Evolutionary conservation across 2,113 vertebrate species (phyloP).

Genomic region (Pandion haliaetus): DNA sequence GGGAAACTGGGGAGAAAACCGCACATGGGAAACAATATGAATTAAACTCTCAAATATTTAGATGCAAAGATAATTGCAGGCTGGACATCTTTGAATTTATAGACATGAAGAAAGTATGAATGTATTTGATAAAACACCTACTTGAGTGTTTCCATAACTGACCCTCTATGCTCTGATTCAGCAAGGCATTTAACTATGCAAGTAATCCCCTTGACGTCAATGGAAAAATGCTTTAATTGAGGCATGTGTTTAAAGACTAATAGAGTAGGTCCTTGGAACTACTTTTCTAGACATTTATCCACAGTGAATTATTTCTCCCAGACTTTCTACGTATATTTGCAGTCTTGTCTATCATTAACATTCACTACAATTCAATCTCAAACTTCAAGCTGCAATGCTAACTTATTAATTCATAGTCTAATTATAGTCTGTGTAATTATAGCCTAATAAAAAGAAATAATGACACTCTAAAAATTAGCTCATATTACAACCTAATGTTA

Average conservation of each 20-base stretch:
- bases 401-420: not conserved
- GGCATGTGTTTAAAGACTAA: not conserved
- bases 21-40: not conserved
- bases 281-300: not conserved
- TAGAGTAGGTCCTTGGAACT: not conserved
- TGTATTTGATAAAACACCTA: not conserved
- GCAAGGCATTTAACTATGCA: not conserved
- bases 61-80: not conserved
- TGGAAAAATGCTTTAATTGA: not conserved
- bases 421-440: conserved; percentile 28
- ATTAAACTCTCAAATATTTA: not conserved
- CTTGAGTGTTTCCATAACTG: not conserved
- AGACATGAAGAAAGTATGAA: not conserved
- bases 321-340: not conserved
- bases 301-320: not conserved
- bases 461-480: conserved; percentile 2
- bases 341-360: not conserved
- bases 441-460: conserved; percentile 24
- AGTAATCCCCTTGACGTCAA: not conserved
- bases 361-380: not conserved
- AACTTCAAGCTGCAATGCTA: not conserved
- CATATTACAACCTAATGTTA: not conserved
- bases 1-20: not conserved
- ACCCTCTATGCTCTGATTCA: not conserved
- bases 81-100: not conserved